These are phyloP conservation scores for Lynx canadensis DNA, from an alignment of 2,113 vertebrate species.

Conservation along the genomic window DNA sequence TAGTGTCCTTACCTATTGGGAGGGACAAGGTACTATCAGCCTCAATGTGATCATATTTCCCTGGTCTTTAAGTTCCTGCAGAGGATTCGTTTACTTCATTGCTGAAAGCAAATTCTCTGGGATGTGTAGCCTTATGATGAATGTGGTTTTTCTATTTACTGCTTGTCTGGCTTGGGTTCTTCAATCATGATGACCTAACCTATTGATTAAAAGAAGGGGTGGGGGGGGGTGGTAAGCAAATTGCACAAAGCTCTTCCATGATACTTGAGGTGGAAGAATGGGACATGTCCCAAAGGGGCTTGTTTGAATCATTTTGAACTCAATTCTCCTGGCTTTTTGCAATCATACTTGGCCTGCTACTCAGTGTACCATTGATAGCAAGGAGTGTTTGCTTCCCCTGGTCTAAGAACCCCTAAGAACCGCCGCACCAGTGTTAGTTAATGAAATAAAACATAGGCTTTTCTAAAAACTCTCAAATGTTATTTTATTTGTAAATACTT, in stretches of 20 bases:
- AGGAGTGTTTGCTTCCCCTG: neutral
- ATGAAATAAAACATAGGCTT: neutral
- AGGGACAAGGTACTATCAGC: slow-evolving; percentile 60
- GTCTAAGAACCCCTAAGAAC: neutral
- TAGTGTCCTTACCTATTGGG: slow-evolving; percentile 81
- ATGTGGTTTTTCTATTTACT: neutral
- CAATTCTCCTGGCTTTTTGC: neutral
- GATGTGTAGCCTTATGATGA: neutral
- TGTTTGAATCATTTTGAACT: neutral
- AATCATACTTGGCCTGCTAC: neutral
- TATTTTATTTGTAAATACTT: neutral
- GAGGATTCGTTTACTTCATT: slow-evolving; percentile 13
- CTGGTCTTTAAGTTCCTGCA: slow-evolving; percentile 62
- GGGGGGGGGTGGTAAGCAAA: neutral
- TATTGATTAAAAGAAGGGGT: neutral
- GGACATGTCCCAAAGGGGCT: neutral
- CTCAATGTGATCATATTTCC: slow-evolving; percentile 71
- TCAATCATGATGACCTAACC: slow-evolving; percentile 35
- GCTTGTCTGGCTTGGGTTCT: neutral
- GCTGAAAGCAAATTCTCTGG: slow-evolving; percentile 55
- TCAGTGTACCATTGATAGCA: neutral
- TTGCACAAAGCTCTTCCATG: neutral
- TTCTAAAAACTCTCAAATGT: neutral
- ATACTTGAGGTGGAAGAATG: neutral
- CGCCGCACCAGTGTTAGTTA: neutral